Evolutionary conservation across 35 echinoderm and acorn worm genomes (phyloP), one percentile per base, ranked within the genome.

Genomic region (Antedon bifida): DNA sequence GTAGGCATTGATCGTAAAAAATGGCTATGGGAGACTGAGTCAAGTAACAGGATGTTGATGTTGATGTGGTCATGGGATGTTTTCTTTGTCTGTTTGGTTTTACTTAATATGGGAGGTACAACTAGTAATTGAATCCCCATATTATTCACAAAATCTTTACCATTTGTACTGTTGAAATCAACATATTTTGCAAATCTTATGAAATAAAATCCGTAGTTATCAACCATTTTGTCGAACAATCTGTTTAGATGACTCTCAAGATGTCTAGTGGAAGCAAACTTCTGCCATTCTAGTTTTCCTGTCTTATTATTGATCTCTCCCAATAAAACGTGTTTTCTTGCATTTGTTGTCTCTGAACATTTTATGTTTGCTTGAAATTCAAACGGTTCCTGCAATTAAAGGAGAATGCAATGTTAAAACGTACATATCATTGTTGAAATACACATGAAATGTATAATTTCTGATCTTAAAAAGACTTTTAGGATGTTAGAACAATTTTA

Each of bases 1-100:
- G 30, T 80, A 3, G 93, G 93, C 34, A 96, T 36, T 0, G 90
- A 86, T 23, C 93, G 80, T 21, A 89, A 85, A 34, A 96, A 91
- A 56, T 96, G 93, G 28, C 89, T 91, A 32, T 89, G 89, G 30
- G 90, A 96, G n/a, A 96, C 87, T 16, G 93, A 96, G 79, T 96
- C 93, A 7, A 92, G 30, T n/a, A 96, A 84, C 17, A 91, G 36
- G 0, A 96, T 39, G 82, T 96, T 96, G 29, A 96, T 78, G 38
- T 89, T 91, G 11, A 96, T 75, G 11, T 81, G 76, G n/a, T n/a
- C n/a, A n/a, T 35, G 36, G 28, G 38, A 80, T 45, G 19, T 38
- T 75, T 17, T 31, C 87, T 13, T 45, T 36, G 3, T 31, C 11
- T 9, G 42, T 39, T 11, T 33, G n/a, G n/a, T n/a, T n/a, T n/a